Base-by-base conservation (phyloP, 2,888 invertebrate genomes). In the Shargacucullia verbasci region DNA sequence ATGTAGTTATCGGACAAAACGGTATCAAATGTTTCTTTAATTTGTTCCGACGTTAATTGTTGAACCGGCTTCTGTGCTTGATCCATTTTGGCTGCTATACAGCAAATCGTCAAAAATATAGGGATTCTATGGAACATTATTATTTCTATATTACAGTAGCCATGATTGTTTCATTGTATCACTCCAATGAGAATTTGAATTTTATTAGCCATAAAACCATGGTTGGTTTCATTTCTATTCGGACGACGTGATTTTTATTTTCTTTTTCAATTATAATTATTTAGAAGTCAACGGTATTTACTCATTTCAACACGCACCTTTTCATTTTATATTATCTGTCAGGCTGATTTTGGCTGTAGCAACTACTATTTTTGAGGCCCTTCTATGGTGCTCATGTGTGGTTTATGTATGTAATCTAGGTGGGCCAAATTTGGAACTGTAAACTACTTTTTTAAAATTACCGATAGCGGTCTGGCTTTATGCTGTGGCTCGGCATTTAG, bases 1-100 rank as follows among this genome's bases (percentile, higher is more conserved):
- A 86, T 64, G 54, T 84, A 84, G 9, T 81, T 76, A 2, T 83
- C 76, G 0, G 80, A 76, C 0, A 84, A 61, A 0, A 85, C 64
- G 0, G 79, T 70, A 43, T 81, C 74, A 20, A 89, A 77, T 2
- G 81, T 76, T 10, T 80, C 60, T 8, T 80, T 48, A 7, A 88
- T 65, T 40, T 83, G 76, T n/a, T 82, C 75, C 0, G 83, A 72
- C 11, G 72, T 76, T 0, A 88, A 20, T 45, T 76, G 72, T 7
- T 86, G 41, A 43, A 84, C 60, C 6, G 37, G 35, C n/a, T 43
- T 54, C 8, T 39, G 39, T 2, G 9, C 33, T 15, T 39, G 12
- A n/a, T 11, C 0, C 12, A 15, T 44, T 27, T 41, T 47, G 8
- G 44, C 49, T 12, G 38, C 25, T 4, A 44, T 35, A 54, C 34